Conservation (phyloP, 2,797 vertebrate genomes). For the Melanotaenia boesemani region DNA sequence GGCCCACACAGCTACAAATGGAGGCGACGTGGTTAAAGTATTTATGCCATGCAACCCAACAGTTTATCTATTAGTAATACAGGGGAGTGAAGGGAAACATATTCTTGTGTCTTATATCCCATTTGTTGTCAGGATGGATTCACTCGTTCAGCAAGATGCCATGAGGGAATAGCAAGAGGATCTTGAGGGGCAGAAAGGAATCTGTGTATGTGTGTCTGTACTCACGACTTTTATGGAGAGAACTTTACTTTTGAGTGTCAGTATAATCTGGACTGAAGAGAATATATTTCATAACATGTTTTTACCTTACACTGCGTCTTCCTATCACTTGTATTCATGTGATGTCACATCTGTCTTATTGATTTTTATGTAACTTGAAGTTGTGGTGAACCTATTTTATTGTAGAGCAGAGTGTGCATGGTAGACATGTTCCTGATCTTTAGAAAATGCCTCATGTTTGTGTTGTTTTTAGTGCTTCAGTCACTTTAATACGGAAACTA, state of each 20-base stretch:
- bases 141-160: slow-evolving; percentile 74
- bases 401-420: background rate
- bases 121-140: slow-evolving; percentile 87
- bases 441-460: too few species aligned
- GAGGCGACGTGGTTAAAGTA: slow-evolving; percentile 91
- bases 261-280: background rate
- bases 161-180: slow-evolving; percentile 63
- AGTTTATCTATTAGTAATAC: slow-evolving; percentile 93
- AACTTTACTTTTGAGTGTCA: slow-evolving; percentile 26
- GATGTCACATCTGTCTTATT: too few species aligned
- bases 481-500: too few species aligned
- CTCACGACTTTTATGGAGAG: slow-evolving; percentile 17
- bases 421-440: too few species aligned
- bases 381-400: too few species aligned
- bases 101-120: slow-evolving; percentile 85
- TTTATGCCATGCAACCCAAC: slow-evolving; percentile 92
- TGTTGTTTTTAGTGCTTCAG: too few species aligned
- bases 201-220: slow-evolving; percentile 19
- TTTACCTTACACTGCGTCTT: background rate
- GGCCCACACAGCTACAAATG: slow-evolving; percentile 89
- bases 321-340: background rate
- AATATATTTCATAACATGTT: slow-evolving; percentile 13
- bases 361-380: too few species aligned
- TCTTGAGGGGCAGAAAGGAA: slow-evolving; percentile 36
- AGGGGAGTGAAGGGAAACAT: slow-evolving; percentile 83